phyloP scores from a whole-genome alignment of 2,888 invertebrate genomes.

The Drosophila meridiana region DNA sequence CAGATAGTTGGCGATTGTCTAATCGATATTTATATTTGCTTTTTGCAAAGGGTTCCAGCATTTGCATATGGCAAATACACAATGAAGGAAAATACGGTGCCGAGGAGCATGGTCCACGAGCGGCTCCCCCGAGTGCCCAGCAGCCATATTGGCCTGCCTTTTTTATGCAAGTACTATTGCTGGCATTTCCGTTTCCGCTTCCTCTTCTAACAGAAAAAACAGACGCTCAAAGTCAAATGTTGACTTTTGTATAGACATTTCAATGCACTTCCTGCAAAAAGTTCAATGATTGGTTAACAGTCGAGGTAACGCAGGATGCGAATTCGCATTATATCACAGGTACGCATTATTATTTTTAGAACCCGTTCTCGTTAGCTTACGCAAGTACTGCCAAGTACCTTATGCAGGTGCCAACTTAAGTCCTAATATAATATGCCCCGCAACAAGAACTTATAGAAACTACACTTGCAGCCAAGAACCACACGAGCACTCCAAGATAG shows the following conservation, averaged over 20 bases:
- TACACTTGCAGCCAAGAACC: conserved; percentile 5
- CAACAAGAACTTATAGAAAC: conserved; percentile 10
- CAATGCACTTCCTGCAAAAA: conserved; percentile 33
- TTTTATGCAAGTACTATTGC: conserved; percentile 30
- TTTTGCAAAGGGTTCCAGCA: conserved; percentile 21
- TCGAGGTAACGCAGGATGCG: neutral
- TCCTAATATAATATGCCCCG: conserved; percentile 1
- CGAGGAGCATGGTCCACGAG: conserved; percentile 22
- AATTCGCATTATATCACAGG: neutral
- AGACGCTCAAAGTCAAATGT: conserved; percentile 24
- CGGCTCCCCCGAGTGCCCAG: conserved; percentile 29
- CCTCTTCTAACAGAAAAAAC: conserved; percentile 19
- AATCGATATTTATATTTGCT: conserved; percentile 75
- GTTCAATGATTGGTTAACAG: conserved; percentile 5
- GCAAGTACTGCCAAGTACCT: neutral
- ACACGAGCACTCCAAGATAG: conserved; percentile 48
- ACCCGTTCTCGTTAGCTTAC: neutral
- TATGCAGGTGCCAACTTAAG: neutral
- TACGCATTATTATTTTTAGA: neutral
- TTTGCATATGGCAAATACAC: conserved; percentile 40
- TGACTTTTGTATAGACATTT: conserved; percentile 30
- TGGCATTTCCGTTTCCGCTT: conserved; percentile 72
- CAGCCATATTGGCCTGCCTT: conserved; percentile 26
- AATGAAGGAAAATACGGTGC: conserved; percentile 11
- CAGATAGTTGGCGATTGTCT: conserved; percentile 68